Evolutionary conservation across 2,797 vertebrate species (phyloP), one percentile per base, ranked within the genome.

Genomic region (Euthynnus affinis): DNA sequence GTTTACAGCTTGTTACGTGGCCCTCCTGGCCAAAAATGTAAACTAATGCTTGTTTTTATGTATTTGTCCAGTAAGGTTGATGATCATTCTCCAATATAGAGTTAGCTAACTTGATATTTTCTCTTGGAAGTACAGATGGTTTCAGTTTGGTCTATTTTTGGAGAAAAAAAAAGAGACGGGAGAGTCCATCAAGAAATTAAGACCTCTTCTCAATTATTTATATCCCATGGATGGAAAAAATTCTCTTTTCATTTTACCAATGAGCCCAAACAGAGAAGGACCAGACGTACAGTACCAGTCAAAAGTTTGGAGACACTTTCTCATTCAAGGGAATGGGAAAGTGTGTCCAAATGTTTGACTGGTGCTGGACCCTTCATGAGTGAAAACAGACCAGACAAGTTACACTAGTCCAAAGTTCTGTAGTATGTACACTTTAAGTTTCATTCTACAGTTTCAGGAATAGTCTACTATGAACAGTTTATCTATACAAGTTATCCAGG

Each of bases 171-270:
- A 65, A 27, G 0, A 52, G 62, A 52, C 9, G n/a, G n/a, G n/a
- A 0, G 2, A 22, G 40, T 23, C 37, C 51, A 4, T 78, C 3
- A 68, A 37, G 55, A 62, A 73, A 73, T 63, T 17, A 68, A 84
- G 32, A 74, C n/a, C 18, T 65, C 23, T 48, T 40, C 6, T 81
- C 7, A 77, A 68, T 71, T 22, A 82, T 88, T 81, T 42, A 73
- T 68, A 37, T 40, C 15, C 2, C 23, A 5, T 46, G 52, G 37
- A 66, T 57, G 74, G 66, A 58, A 79, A 79, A 40, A 13, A 23
- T 10, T 46, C 46, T 70, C 14, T 20, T 49, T 71, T 12, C 52
- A 17, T 25, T 18, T 69, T 46, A 68, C 59, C 23, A 34, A 12
- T 15, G 48, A 40, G 22, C 23, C 9, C 52, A 49, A 25, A 46